Percentiles rank a stretch among this genome's conserved stretches.
Conservation (phyloP, 2,888 invertebrate genomes). For the Cosmia trapezina region DNA sequence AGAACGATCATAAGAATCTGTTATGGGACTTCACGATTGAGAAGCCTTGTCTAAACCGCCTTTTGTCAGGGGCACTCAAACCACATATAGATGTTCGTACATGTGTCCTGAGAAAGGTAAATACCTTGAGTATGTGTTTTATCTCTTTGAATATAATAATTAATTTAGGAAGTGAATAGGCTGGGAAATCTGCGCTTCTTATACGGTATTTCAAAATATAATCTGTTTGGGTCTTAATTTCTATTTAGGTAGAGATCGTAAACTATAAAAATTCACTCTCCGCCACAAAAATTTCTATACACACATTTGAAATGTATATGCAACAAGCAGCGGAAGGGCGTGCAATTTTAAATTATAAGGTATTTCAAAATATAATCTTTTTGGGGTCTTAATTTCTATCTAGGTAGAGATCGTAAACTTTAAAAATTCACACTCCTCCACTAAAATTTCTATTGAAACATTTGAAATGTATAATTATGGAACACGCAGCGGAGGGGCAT, state of each 20-base stretch:
- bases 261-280: no score
- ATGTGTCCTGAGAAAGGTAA: constrained; percentile 55
- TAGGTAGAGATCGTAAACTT: no score
- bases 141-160: background rate
- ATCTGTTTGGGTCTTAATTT: background rate
- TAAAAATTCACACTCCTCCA: no score
- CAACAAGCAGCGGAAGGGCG: no score
- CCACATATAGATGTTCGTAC: constrained; percentile 33
- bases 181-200: background rate
- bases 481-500: no score
- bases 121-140: background rate
- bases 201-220: background rate
- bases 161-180: background rate
- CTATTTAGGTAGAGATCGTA: background rate
- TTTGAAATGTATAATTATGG: no score
- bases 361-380: no score
- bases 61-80: constrained; percentile 11
- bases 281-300: no score
- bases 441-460: no score
- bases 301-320: no score
- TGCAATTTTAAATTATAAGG: no score
- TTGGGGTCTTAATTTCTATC: no score
- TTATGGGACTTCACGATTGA: constrained; percentile 41
- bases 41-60: constrained; percentile 45
- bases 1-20: constrained; percentile 37